Base-by-base conservation (phyloP, 2,797 vertebrate genomes). In the Anguilla anguilla region DNA sequence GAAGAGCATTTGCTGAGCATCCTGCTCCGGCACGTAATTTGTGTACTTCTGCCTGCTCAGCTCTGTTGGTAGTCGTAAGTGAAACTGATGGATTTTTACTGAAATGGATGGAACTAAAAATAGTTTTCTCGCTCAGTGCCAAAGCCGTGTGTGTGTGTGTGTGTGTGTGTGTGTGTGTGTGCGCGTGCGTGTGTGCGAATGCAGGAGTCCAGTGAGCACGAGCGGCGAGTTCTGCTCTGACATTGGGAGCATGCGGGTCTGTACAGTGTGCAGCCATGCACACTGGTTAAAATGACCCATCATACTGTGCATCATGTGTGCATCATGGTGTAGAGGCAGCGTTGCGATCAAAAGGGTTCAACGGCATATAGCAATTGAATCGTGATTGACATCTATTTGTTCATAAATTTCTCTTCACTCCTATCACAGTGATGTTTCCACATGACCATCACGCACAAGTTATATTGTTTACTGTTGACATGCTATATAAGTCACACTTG, bases 21-120 rank as follows among this genome's bases (percentile, higher is more conserved):
- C 35, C 72, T 39, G 72, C 13, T 77, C 28, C 31, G 22, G 43
- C 39, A 43, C 6, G 15, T 51, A 55, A 53, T 28, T 83, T n/a
- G 3, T 19, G 49, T 57, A 31, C 81, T 51, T 11, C 83, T 77
- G 83, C 7, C 31, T 49, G 51, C 83, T 49, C 83, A 85, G 87
- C 55, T 74, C 19, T 25, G 39, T 22, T 13, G 17, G 53, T 28
- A 59, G 83, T 7, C 6, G 53, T 35, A 3, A 53, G 67, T 46
- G 57, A 84, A 85, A 74, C 69, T 85, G 87, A 55, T 85, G 87
- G 69, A 79, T 85, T 74, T 49, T 31, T n/a, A 88, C 69, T 79
- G 87, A 88, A 85, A 88, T 85, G 39, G 53, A 51, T 51, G 83
- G 25, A 79, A 39, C 83, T 85, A 88, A 85, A 85, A 85, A 85